Evolutionary conservation across 2,113 vertebrate genomes (phyloP).

Genomic region (Brachionichthys hirsutus): DNA sequence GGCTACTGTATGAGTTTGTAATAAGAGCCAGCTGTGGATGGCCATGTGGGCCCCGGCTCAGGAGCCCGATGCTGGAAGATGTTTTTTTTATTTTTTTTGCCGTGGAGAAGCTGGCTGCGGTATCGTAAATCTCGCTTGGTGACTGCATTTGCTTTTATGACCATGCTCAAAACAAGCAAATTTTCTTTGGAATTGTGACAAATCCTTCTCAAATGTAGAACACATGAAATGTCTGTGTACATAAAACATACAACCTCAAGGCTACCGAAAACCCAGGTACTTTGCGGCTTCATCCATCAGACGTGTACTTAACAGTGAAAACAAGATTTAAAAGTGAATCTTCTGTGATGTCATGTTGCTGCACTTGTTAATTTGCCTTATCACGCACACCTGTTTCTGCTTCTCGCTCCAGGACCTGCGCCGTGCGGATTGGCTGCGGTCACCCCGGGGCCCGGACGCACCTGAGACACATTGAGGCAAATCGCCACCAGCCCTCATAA

Average conservation of each 20-base stretch:
- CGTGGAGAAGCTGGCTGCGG: conserved; percentile 68
- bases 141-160: conserved; percentile 51
- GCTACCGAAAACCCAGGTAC: neutral
- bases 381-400: too few relatives aligned
- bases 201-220: conserved; percentile 20
- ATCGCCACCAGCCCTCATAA: too few relatives aligned
- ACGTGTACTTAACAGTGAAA: neutral
- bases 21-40: conserved; percentile 93
- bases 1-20: conserved; percentile 85
- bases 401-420: too few relatives aligned
- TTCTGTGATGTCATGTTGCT: too few relatives aligned
- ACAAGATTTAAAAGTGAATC: too few relatives aligned
- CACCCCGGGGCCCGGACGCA: too few relatives aligned
- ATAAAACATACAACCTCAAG: conserved; percentile 3
- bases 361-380: too few relatives aligned
- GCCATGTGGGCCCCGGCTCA: conserved; percentile 63
- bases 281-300: conserved; percentile 2
- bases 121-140: conserved; percentile 74
- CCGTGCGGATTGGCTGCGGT: too few relatives aligned
- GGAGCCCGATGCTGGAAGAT: conserved; percentile 60
- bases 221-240: conserved; percentile 19
- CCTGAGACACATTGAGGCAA: too few relatives aligned
- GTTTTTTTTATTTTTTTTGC: conserved; percentile 75
- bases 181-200: conserved; percentile 64
- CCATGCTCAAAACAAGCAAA: conserved; percentile 54